Evolutionary conservation across 2,888 invertebrate species (phyloP).

Genomic region (Mycalesis mineus): DNA sequence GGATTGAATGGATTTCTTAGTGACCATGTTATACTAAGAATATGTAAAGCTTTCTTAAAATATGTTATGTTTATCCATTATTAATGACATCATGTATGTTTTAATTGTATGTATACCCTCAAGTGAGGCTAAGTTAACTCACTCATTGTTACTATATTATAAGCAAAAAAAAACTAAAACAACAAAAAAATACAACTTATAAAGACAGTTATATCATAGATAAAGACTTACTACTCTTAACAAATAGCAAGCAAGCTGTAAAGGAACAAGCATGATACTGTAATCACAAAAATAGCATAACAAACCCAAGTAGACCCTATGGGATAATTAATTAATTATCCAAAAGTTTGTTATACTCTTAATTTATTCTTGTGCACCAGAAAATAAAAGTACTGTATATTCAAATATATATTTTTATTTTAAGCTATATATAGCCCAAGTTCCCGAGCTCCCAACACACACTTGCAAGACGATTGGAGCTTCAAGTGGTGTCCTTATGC

Average conservation of each 20-base stretch:
- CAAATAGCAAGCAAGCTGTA: neutral
- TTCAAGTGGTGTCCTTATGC: too few species aligned
- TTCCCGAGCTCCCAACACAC: too few species aligned
- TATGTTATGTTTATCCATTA: too few species aligned
- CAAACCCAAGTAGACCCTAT: too few species aligned
- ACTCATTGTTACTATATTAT: slow-evolving; percentile 5
- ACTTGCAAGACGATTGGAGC: too few species aligned
- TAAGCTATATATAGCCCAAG: too few species aligned
- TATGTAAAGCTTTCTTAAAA: too few species aligned
- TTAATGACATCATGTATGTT: neutral
- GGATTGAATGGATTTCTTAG: too few species aligned
- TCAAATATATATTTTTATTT: slow-evolving; percentile 4
- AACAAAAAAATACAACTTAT: neutral
- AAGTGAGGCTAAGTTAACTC: neutral
- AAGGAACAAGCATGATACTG: neutral
- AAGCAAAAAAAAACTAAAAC: slow-evolving; percentile 2
- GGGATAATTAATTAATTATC: too few species aligned
- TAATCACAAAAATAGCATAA: neutral
- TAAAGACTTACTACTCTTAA: neutral
- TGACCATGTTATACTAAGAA: too few species aligned
- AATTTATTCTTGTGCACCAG: slow-evolving; percentile 15
- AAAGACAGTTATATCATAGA: slow-evolving; percentile 14
- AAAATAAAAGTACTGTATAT: slow-evolving; percentile 23
- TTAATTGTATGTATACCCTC: slow-evolving; percentile 8
- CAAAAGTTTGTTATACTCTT: neutral